phyloP scores from a whole-genome alignment of 2,113 vertebrate species.

The Ochotona princeps region DNA sequence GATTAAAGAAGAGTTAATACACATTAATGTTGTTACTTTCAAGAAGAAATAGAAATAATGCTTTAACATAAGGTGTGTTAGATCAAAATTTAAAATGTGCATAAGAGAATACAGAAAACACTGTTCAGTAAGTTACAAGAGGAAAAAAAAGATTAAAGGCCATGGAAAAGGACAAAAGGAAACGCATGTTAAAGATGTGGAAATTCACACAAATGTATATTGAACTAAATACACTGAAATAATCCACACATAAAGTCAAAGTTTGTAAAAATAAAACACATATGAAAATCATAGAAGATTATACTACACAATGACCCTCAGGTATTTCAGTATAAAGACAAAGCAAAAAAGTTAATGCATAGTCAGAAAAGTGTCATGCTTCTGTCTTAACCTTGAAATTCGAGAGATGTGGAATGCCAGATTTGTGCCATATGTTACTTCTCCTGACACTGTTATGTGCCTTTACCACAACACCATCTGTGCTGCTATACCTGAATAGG shows the following conservation, averaged over 20 bases:
- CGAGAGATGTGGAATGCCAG: constrained; percentile 72
- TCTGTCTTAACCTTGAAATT: constrained; percentile 82
- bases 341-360: constrained; percentile 54
- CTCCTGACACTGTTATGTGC: constrained; percentile 83
- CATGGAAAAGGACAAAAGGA: not conserved
- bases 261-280: not conserved
- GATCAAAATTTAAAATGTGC: not conserved
- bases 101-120: not conserved
- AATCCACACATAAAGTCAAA: not conserved
- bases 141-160: not conserved
- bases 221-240: not conserved
- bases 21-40: not conserved
- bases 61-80: not conserved
- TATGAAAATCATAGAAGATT: not conserved
- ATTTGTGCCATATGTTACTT: constrained; percentile 75
- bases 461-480: constrained; percentile 84
- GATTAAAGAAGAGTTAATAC: not conserved
- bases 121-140: not conserved
- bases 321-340: constrained; percentile 26
- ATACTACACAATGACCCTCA: not conserved
- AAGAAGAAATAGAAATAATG: not conserved
- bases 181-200: not conserved
- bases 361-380: constrained; percentile 65
- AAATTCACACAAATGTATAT: not conserved
- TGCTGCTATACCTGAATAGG: constrained; percentile 80